Conservation (phyloP, 2,797 vertebrate species). For the Poeciliopsis gracilis region DNA sequence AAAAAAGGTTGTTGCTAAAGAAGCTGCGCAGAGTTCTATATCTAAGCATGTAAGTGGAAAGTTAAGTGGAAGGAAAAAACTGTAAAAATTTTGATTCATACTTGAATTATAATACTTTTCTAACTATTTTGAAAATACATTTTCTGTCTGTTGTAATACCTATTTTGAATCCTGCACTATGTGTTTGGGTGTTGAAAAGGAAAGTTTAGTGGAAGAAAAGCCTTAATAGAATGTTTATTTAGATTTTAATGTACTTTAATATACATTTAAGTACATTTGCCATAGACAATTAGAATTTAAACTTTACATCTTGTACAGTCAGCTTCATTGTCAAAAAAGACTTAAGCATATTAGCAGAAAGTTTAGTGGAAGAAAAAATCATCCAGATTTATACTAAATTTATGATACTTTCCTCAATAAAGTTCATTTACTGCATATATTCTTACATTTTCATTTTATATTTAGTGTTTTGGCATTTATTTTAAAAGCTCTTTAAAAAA, state of each 20-base stretch:
- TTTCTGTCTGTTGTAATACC: background rate
- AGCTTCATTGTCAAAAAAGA: background rate
- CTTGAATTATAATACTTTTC: background rate
- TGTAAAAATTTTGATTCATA: background rate
- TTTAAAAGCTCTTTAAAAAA: background rate
- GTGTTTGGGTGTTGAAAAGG: background rate
- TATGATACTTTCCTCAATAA: background rate
- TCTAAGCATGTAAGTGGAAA: background rate
- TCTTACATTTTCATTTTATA: background rate
- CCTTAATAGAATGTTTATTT: background rate
- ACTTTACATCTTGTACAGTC: background rate
- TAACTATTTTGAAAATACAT: background rate
- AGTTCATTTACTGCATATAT: background rate
- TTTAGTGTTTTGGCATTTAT: background rate
- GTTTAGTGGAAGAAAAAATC: background rate
- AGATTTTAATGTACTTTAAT: no score
- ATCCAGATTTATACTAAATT: background rate
- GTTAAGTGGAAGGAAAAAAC: constrained; percentile 2
- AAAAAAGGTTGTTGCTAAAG: background rate
- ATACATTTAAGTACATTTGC: no score
- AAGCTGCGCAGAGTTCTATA: background rate
- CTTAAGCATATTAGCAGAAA: background rate
- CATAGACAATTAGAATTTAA: no score
- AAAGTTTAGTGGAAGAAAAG: no score
- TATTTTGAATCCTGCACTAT: background rate